Percentiles rank a stretch among this genome's conserved stretches.
Evolutionary conservation across 1,140 invertebrate genomes (phyloP).

Genomic region (Leptopilina boulardi): DNA sequence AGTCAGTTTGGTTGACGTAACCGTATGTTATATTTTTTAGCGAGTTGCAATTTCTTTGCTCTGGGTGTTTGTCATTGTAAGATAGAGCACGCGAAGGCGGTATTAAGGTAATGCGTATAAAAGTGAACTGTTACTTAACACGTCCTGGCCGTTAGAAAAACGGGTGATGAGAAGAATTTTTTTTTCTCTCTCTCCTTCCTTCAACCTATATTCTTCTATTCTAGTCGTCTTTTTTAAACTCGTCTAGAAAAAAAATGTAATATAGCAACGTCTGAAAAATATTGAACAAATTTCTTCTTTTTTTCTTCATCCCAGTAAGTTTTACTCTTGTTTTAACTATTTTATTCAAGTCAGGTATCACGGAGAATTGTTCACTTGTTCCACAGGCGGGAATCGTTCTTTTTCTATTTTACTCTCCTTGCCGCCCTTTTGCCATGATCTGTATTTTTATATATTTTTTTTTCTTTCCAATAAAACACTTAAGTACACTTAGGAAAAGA

Average conservation of each 20-base stretch:
- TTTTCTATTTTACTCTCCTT: too few relatives aligned
- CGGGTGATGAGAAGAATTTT: not conserved
- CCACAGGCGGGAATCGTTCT: too few relatives aligned
- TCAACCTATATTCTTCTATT: not conserved
- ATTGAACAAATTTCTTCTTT: not conserved
- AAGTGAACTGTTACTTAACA: conserved; percentile 31
- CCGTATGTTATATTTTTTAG: not conserved
- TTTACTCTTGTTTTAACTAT: not conserved
- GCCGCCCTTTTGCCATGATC: too few relatives aligned
- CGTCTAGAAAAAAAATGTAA: not conserved
- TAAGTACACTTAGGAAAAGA: too few relatives aligned
- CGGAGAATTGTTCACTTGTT: not conserved
- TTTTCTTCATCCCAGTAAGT: not conserved
- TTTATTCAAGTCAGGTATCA: conserved; percentile 11
- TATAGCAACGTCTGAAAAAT: not conserved
- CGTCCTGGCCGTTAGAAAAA: not conserved
- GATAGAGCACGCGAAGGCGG: conserved; percentile 47
- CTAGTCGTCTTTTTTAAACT: not conserved
- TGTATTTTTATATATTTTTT: too few relatives aligned
- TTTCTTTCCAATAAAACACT: too few relatives aligned
- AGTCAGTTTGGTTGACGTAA: not conserved
- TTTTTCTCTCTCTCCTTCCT: not conserved
- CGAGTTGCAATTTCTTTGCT: conserved; percentile 13
- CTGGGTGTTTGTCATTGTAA: conserved; percentile 35
- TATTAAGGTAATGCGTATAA: conserved; percentile 45